Percentiles rank a stretch among this genome's conserved stretches.
Evolutionary conservation across 2,888 invertebrate species (phyloP).

Genomic region (Willowsia nigromaculata): DNA sequence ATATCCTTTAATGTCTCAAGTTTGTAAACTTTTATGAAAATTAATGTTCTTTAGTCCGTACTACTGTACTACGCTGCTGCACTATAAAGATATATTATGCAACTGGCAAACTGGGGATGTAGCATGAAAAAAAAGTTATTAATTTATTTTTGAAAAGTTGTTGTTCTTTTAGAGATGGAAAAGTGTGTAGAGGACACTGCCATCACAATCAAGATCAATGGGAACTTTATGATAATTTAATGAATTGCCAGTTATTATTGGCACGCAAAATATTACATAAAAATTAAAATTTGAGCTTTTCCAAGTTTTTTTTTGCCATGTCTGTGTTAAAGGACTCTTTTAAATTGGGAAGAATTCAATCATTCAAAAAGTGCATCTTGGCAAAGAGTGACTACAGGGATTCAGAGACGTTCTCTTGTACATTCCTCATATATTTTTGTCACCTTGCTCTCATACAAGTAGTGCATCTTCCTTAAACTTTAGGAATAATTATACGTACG

Average conservation of each 20-base stretch:
- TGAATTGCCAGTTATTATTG: constrained; percentile 35
- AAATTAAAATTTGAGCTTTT: not conserved
- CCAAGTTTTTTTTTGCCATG: not conserved
- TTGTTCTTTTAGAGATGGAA: not conserved
- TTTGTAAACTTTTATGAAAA: constrained; percentile 17
- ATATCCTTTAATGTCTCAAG: constrained; percentile 34
- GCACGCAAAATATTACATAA: constrained; percentile 3
- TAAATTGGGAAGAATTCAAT: not conserved
- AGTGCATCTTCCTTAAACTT: not conserved
- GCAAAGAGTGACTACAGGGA: too few species aligned
- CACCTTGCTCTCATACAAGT: constrained; percentile 18
- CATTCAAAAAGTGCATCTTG: not conserved
- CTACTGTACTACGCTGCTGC: constrained; percentile 36
- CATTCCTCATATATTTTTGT: not conserved
- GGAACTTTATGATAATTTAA: constrained; percentile 50
- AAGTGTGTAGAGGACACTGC: not conserved
- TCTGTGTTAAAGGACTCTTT: not conserved
- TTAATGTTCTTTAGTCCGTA: not conserved
- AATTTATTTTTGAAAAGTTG: constrained; percentile 27
- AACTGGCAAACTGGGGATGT: not conserved
- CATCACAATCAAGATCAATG: constrained; percentile 48
- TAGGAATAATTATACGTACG: not conserved
- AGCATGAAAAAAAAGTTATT: not conserved
- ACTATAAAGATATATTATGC: constrained; percentile 19
- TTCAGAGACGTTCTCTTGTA: too few species aligned